Evolutionary conservation across 2,113 vertebrate species (phyloP), one percentile per base, ranked within the genome.

Genomic region (Podarcis raffonei): DNA sequence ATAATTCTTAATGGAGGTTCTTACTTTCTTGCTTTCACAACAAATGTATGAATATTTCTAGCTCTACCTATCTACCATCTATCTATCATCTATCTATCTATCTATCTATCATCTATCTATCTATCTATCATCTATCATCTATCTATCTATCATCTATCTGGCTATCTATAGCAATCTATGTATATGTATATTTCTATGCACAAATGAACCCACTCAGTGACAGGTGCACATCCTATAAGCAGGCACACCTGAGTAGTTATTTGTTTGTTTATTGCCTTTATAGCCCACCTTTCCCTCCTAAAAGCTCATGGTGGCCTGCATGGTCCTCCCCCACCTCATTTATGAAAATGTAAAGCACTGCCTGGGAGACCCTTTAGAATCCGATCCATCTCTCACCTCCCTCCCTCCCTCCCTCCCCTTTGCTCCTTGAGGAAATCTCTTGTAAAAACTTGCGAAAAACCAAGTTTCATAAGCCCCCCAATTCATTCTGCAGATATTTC

Each of bases 401-500:
- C 39, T 2, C 91, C 89, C 48, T 48, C 48, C 48, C 48, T 48
- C 18, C 82, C 93, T 72, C 66, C 25, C 80, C 93, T 90, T 88
- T 71, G 85, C 87, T 88, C 68, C 92, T 93, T 86, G 18, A 93
- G 95, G 94, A 96, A 93, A 94, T 94, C 93, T 86, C 86, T 90
- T 95, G 35, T 93, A 95, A 95, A 53, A 95, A 92, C 90, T 89
- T 94, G 91, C 95, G 96, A 92, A 82, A 88, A 39, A 87, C 90
- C 87, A 39, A 94, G 94, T 89, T 89, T 91, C 93, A 94, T 96
- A 97, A 95, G 87, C 90, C 93, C 94, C 48, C 93, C 92, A 65
- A 97, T 96, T 95, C 95, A 96, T 97, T 97, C 95, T 95, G 81
- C 96, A 97, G 97, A 96, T 94, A 96, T 97, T 97, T 97, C 97